phyloP scores from a whole-genome alignment of 2,888 invertebrate genomes.

The Harmothoe impar region DNA sequence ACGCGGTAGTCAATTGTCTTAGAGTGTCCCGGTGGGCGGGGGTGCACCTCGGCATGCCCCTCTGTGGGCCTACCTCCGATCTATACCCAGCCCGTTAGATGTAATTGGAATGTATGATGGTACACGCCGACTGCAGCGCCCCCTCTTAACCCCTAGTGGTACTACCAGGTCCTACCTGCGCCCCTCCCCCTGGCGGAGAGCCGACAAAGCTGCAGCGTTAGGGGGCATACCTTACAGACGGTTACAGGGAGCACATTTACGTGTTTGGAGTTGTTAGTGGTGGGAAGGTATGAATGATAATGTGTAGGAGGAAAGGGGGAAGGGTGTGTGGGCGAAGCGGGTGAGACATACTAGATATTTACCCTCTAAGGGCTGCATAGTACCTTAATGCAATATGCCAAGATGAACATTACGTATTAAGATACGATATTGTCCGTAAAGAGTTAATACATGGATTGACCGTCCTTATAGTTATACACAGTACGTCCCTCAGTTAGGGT shows the following conservation, averaged over 20 bases:
- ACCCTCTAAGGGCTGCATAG: too few relatives aligned
- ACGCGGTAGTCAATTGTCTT: conserved; percentile 44
- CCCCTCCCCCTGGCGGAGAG: not conserved
- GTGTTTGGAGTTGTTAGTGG: not conserved
- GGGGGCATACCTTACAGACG: not conserved
- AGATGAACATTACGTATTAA: too few relatives aligned
- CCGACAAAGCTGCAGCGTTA: not conserved
- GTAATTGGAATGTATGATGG: conserved; percentile 56
- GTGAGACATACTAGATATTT: too few relatives aligned
- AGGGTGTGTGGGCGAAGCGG: too few relatives aligned
- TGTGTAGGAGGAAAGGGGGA: not conserved
- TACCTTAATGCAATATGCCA: too few relatives aligned
- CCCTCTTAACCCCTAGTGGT: conserved; percentile 26
- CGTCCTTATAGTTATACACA: too few relatives aligned
- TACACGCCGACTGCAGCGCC: conserved; percentile 39
- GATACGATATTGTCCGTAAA: too few relatives aligned
- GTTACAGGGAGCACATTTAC: not conserved
- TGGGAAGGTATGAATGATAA: not conserved
- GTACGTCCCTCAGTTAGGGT: too few relatives aligned
- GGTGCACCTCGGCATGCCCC: not conserved
- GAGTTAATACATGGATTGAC: too few relatives aligned
- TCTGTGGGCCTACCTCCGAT: not conserved
- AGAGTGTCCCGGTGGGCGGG: not conserved
- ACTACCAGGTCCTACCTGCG: not conserved
- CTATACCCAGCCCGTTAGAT: conserved; percentile 4